These are phyloP conservation scores for Teleogryllus occipitalis DNA, from an alignment of 1,140 invertebrate genomes.

Conservation along the genomic window DNA sequence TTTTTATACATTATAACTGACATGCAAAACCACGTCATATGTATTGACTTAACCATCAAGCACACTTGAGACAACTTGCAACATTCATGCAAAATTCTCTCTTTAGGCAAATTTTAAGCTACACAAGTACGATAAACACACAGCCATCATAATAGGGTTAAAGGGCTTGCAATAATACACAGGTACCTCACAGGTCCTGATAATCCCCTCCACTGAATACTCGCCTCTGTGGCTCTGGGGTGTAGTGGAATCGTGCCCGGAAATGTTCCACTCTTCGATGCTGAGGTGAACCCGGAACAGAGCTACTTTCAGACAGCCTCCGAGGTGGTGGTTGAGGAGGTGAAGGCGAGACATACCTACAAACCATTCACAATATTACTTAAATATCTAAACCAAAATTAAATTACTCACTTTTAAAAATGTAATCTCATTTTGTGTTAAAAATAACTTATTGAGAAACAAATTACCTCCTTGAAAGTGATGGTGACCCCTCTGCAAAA, in stretches of 20 bases:
- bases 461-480: slow-evolving; percentile 49
- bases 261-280: slow-evolving; percentile 38
- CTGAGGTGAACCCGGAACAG: slow-evolving; percentile 59
- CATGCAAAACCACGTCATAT: too few relatives aligned
- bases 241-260: slow-evolving; percentile 55
- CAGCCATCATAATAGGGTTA: background rate
- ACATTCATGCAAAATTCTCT: background rate
- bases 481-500: slow-evolving; percentile 37
- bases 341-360: slow-evolving; percentile 54
- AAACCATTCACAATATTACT: slow-evolving; percentile 16
- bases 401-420: slow-evolving; percentile 16
- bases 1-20: too few relatives aligned
- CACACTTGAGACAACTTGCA: background rate
- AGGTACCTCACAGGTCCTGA: slow-evolving; percentile 19
- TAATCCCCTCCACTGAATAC: slow-evolving; percentile 36
- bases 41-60: background rate
- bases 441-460: slow-evolving; percentile 9
- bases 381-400: background rate
- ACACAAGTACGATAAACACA: background rate
- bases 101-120: background rate
- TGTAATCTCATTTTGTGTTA: background rate
- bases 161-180: background rate
- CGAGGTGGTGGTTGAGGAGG: slow-evolving; percentile 54
- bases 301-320: slow-evolving; percentile 52
- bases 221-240: slow-evolving; percentile 60